Conservation (phyloP, 2,888 invertebrate genomes). For the Meloe dianella region DNA sequence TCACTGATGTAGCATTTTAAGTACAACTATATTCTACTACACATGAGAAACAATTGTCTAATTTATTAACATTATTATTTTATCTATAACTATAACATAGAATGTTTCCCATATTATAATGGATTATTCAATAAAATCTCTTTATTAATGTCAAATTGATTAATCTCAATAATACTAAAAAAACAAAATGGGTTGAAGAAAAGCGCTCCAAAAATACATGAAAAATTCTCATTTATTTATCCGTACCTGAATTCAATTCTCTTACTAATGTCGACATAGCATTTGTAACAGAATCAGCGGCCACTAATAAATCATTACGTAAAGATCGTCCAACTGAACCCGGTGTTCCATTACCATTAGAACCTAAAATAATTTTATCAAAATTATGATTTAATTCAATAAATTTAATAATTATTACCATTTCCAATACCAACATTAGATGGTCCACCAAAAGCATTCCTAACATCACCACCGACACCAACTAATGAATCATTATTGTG, state of each 20-base stretch:
- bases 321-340: slow-evolving; percentile 67
- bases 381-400: not conserved
- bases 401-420: slow-evolving; percentile 4
- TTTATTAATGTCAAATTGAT: slow-evolving; percentile 28
- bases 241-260: slow-evolving; percentile 90
- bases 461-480: slow-evolving; percentile 66
- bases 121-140: slow-evolving; percentile 24
- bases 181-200: slow-evolving; percentile 24
- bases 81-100: not conserved
- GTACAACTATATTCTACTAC: not conserved
- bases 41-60: not conserved
- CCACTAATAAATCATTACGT: slow-evolving; percentile 87
- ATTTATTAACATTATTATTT: not conserved
- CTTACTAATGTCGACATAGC: slow-evolving; percentile 97
- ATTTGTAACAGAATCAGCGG: slow-evolving; percentile 96
- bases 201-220: slow-evolving; percentile 34
- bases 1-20: slow-evolving; percentile 4
- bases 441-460: slow-evolving; percentile 61
- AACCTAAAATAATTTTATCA: slow-evolving; percentile 35
- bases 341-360: slow-evolving; percentile 56
- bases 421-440: slow-evolving; percentile 44
- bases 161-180: slow-evolving; percentile 34
- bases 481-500: slow-evolving; percentile 60
- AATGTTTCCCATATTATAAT: not conserved
- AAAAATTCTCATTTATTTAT: slow-evolving; percentile 40